phyloP scores from a whole-genome alignment of 2,888 invertebrate genomes.

The Eumacrocentrus americanus region DNA sequence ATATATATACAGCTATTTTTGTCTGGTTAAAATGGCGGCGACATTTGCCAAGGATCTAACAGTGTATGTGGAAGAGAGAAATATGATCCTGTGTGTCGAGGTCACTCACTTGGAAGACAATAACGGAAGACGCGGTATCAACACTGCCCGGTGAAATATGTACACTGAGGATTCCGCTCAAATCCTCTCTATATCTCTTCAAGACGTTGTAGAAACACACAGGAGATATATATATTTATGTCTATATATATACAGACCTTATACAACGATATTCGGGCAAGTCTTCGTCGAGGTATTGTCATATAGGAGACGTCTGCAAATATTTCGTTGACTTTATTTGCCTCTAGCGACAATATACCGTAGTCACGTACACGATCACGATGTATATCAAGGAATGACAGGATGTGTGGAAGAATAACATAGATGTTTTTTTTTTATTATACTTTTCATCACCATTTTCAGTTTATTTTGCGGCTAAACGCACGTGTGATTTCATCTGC shows the following conservation, averaged over 20 bases:
- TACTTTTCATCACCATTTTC: background rate
- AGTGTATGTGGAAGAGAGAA: background rate
- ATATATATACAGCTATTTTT: too few species aligned
- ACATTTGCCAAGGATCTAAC: background rate
- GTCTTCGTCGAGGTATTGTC: background rate
- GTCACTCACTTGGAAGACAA: slow-evolving; percentile 27
- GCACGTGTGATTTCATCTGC: too few species aligned
- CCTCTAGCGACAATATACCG: background rate
- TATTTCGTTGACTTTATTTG: background rate
- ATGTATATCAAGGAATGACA: too few species aligned
- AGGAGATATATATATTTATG: too few species aligned
- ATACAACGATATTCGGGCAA: background rate
- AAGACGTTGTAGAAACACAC: background rate
- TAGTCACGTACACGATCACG: background rate
- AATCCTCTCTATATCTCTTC: background rate
- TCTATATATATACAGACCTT: too few species aligned
- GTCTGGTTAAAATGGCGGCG: background rate
- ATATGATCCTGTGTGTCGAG: background rate
- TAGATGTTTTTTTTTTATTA: background rate
- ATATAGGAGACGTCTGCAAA: background rate
- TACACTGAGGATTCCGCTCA: background rate
- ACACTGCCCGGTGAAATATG: slow-evolving; percentile 4
- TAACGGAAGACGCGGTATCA: background rate
- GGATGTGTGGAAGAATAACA: background rate
- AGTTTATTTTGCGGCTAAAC: too few species aligned